Evolutionary conservation across 2,797 vertebrate genomes (phyloP).

Genomic region (Anas acuta): DNA sequence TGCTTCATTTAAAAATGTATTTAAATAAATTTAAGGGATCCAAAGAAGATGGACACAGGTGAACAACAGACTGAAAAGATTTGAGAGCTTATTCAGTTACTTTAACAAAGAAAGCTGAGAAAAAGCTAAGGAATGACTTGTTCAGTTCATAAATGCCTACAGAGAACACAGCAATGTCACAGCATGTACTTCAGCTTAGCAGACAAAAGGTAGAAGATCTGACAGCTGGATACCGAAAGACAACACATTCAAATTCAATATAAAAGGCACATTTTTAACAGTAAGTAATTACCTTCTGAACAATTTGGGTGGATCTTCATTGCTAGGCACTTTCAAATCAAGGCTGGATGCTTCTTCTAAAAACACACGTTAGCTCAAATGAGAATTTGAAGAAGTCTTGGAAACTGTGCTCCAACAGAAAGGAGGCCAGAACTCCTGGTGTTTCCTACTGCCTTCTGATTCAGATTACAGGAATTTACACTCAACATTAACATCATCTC

Average conservation of each 20-base stretch:
- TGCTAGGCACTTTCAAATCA: background rate
- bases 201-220: slow-evolving; percentile 37
- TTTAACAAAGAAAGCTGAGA: background rate
- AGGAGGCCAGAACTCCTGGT: background rate
- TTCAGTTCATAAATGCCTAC: background rate
- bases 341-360: background rate
- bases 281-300: slow-evolving; percentile 12
- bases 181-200: background rate
- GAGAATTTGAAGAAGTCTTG: background rate
- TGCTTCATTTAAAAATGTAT: background rate
- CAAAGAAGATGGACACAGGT: background rate
- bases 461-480: background rate
- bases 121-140: slow-evolving; percentile 7
- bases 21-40: background rate
- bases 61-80: background rate
- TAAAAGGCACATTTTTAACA: background rate
- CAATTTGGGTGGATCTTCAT: background rate
- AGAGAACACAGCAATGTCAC: slow-evolving; percentile 6
- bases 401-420: background rate
- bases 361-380: background rate
- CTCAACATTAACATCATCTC: background rate
- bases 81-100: background rate
- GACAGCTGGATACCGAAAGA: slow-evolving; percentile 41
- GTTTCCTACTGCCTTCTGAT: background rate
- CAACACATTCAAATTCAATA: background rate